Evolutionary conservation across 1,140 invertebrate species (phyloP).

Genomic region (Apis laboriosa): DNA sequence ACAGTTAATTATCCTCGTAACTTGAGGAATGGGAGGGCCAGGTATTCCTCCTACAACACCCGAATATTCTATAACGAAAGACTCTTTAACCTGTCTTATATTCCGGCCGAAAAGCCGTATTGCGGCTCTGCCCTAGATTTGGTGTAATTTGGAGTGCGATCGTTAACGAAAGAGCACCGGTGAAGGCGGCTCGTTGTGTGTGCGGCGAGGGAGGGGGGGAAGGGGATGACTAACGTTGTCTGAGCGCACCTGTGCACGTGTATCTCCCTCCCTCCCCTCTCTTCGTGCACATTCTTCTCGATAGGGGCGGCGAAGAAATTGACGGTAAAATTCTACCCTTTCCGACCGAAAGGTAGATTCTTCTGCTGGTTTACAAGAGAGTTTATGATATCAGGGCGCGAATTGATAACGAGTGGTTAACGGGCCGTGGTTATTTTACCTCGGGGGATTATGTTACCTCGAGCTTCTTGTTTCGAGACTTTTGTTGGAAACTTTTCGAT

Average conservation of each 20-base stretch:
- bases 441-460: too few species aligned
- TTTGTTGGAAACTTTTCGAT: too few species aligned
- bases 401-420: too few species aligned
- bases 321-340: neutral
- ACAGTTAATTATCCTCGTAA: slow-evolving; percentile 42
- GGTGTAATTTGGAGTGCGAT: slow-evolving; percentile 58
- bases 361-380: too few species aligned
- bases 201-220: neutral
- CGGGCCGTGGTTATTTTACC: too few species aligned
- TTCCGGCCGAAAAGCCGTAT: slow-evolving; percentile 59
- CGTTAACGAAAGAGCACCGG: slow-evolving; percentile 62
- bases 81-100: slow-evolving; percentile 60
- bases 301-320: neutral
- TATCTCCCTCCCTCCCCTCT: too few species aligned
- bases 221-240: slow-evolving; percentile 37
- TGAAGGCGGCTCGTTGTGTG: slow-evolving; percentile 49
- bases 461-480: too few species aligned
- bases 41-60: slow-evolving; percentile 18
- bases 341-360: neutral
- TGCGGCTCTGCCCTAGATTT: slow-evolving; percentile 63
- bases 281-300: neutral
- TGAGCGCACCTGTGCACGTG: slow-evolving; percentile 20
- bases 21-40: neutral
- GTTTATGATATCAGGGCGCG: too few species aligned
- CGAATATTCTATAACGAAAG: slow-evolving; percentile 43